Evolutionary conservation across 2,797 vertebrate species (phyloP).

Genomic region (Thripadectes ignobilis): DNA sequence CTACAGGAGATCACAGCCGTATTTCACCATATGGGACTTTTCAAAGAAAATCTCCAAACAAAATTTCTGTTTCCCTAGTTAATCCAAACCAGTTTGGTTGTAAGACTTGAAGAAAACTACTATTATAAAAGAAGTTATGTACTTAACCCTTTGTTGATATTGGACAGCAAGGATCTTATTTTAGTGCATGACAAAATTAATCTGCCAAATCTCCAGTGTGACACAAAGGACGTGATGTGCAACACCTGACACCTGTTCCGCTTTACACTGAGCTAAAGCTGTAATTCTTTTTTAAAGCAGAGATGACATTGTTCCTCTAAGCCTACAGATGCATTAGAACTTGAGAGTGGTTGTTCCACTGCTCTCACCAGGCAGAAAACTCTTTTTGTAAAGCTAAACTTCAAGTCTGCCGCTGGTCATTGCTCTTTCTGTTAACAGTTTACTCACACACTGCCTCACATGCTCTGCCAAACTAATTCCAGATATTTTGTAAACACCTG

Average conservation of each 20-base stretch:
- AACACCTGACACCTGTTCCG: background rate
- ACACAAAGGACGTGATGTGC: background rate
- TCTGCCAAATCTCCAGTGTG: background rate
- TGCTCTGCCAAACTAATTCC: background rate
- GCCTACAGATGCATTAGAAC: background rate
- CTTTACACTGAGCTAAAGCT: background rate
- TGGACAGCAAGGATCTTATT: background rate
- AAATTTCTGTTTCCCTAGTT: slow-evolving; percentile 16
- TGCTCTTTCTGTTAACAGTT: background rate
- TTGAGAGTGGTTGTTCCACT: background rate
- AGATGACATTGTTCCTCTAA: background rate
- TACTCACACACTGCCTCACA: background rate
- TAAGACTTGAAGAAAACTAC: background rate
- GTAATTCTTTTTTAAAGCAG: background rate
- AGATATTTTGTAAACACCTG: background rate
- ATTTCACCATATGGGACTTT: slow-evolving; percentile 12
- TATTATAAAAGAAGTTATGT: background rate
- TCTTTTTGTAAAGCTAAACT: background rate
- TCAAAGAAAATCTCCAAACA: slow-evolving; percentile 26
- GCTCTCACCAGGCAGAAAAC: background rate
- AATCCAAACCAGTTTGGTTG: slow-evolving; percentile 1
- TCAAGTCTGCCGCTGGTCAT: background rate
- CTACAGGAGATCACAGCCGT: background rate
- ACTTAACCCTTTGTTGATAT: background rate
- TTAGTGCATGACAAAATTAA: background rate